Evolutionary conservation across 2,797 vertebrate species (phyloP), one percentile per base, ranked within the genome.

Genomic region (Heterohyrax brucei): DNA sequence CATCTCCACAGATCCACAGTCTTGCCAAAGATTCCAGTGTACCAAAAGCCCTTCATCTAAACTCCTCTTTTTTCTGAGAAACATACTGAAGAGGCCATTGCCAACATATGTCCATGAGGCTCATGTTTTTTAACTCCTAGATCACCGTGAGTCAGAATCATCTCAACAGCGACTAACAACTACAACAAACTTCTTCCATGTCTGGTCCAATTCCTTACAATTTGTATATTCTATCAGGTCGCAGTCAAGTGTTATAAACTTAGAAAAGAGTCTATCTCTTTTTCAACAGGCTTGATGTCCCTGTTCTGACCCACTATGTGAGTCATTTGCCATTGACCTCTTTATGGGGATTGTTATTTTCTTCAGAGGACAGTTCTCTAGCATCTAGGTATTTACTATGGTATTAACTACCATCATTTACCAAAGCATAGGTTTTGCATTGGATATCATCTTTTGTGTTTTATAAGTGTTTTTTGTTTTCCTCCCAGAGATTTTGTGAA

Each of bases 321-420:
- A 56, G 16, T 10, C 64, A 84, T 87, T 78, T 83, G 22, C 1
- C 53, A 59, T 72, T 91, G 64, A 62, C n/a, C 5, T 73, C 22
- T 93, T 46, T n/a, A 21, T 28, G 4, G 26, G 4, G 26, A 82
- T 77, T 86, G 61, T 78, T 91, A 39, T 87, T 72, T 89, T 91
- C 33, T 19, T 64, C 12, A 82, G 2, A 68, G 18, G 5, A 30
- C 66, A 80, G 46, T 39, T 82, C 26, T 3, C 48, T 59, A 39
- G 53, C 28, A 87, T 19, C 30, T 91, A 76, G 59, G 24, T 48
- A 50, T 91, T 87, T 81, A n/a, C 68, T 24, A 39, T 22, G 68
- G 59, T 14, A 39, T 64, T 84, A 64, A 92, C 73, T 48, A 8
- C 13, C 12, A 84, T 48, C n/a, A 89, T 19, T 39, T 72, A 64